phyloP scores from a whole-genome alignment of 2,113 vertebrate genomes.

The Odobenus rosmarus region DNA sequence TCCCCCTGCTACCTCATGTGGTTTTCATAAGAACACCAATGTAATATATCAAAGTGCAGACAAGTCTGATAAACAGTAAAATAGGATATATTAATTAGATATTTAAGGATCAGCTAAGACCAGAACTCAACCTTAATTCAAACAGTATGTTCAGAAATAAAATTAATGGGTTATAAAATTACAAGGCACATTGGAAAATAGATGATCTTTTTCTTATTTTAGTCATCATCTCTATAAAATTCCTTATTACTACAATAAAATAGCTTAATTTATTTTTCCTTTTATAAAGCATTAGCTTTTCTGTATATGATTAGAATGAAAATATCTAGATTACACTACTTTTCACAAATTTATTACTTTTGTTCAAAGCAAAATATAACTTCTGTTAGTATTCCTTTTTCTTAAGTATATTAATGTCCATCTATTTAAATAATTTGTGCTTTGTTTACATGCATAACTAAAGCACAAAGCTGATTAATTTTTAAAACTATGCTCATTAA shows the following conservation, averaged over 20 bases:
- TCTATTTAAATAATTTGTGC: slow-evolving; percentile 53
- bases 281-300: slow-evolving; percentile 51
- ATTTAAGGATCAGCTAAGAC: slow-evolving; percentile 52
- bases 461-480: slow-evolving; percentile 56
- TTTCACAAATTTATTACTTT: slow-evolving; percentile 59
- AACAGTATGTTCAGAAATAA: slow-evolving; percentile 49
- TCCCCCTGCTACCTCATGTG: not conserved
- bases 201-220: slow-evolving; percentile 46
- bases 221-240: slow-evolving; percentile 51
- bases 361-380: slow-evolving; percentile 14
- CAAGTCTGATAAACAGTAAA: slow-evolving; percentile 39
- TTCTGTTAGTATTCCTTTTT: slow-evolving; percentile 45
- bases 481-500: slow-evolving; percentile 54
- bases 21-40: slow-evolving; percentile 25
- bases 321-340: slow-evolving; percentile 36
- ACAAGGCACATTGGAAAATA: slow-evolving; percentile 40
- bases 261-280: slow-evolving; percentile 53
- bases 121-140: slow-evolving; percentile 23
- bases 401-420: slow-evolving; percentile 38
- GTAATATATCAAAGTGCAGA: not conserved
- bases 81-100: slow-evolving; percentile 55
- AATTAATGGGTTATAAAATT: slow-evolving; percentile 68
- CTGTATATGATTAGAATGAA: slow-evolving; percentile 24
- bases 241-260: slow-evolving; percentile 52
- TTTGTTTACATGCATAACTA: slow-evolving; percentile 56